Evolutionary conservation across 1,140 invertebrate species (phyloP), one percentile per base, ranked within the genome.

Genomic region (Drosophila triauraria): DNA sequence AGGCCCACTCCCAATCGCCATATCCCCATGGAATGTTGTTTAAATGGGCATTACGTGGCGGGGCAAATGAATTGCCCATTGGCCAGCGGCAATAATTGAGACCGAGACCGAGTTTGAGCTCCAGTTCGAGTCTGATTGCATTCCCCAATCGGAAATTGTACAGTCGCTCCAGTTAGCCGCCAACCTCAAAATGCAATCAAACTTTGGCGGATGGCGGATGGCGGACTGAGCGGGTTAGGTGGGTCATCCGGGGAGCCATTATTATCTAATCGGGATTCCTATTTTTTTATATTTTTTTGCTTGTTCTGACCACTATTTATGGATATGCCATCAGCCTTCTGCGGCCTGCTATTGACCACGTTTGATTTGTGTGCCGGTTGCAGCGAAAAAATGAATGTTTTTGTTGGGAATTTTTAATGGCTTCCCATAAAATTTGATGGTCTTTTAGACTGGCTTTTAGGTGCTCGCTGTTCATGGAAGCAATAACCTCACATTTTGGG

Each of bases 41-140:
- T 80, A 90, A 87, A 87, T 88, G 80, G 77, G 43, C 85, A 88
- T 87, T 84, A 84, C 84, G 84, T 87, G 80, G 83, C 69, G 43
- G 57, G 32, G 57, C 44, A 81, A 90, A 84, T 88, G 67, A 82
- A 86, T 86, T 80, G 78, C 48, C 71, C 76, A 63, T 63, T 75
- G 78, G 69, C 65, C 69, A 87, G 76, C 72, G 79, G 53, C 79
- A 63, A 87, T 82, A 87, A 86, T 86, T 86, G 82, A 75, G 83
- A 61, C 75, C 50, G 58, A 62, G 50, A 53, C 6, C 17, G 50
- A 17, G 51, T 42, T 15, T 42, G 40, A 42, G 15, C n/a, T 38
- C 32, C 30, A 38, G 20, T 25, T 10, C 50, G 27, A 71, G 69
- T 75, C 27, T 51, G 20, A 62, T 60, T 50, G 38, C 61, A 69